These are phyloP conservation scores for Hystrix cristata DNA, from an alignment of 2,113 vertebrate species.

Conservation along the genomic window DNA sequence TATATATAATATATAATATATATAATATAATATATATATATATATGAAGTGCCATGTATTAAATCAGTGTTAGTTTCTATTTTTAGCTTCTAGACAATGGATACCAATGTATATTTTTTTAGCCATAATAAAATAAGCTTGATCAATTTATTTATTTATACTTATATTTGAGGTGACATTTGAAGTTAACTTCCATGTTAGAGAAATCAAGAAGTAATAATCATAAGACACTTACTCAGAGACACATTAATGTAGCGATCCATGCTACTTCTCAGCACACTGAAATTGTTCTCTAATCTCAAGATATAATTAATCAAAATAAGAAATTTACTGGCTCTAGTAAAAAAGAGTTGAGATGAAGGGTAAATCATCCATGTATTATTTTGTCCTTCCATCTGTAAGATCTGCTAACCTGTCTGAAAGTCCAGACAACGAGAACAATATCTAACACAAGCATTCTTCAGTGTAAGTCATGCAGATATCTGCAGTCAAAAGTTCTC, in stretches of 20 bases:
- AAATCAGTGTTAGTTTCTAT: not conserved
- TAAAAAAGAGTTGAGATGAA: not conserved
- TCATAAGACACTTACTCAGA: not conserved
- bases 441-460: not conserved
- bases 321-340: not conserved
- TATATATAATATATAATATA: too few relatives aligned
- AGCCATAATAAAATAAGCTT: not conserved
- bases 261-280: not conserved
- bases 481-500: not conserved
- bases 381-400: constrained; percentile 8
- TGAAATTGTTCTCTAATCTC: not conserved
- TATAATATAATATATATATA: too few relatives aligned
- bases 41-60: not conserved
- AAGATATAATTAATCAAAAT: constrained; percentile 47
- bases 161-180: not conserved
- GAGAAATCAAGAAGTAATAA: not conserved
- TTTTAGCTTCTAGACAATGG: not conserved
- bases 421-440: not conserved
- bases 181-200: not conserved
- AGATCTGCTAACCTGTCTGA: not conserved
- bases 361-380: not conserved
- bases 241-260: not conserved
- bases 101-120: not conserved
- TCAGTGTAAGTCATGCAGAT: not conserved
- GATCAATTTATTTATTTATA: not conserved